A percentile compares a stretch with the other conserved stretches of the same genome.
Evolutionary conservation across 2,113 vertebrate genomes (phyloP).

Genomic region (Pseudolaguvia tuberculata): DNA sequence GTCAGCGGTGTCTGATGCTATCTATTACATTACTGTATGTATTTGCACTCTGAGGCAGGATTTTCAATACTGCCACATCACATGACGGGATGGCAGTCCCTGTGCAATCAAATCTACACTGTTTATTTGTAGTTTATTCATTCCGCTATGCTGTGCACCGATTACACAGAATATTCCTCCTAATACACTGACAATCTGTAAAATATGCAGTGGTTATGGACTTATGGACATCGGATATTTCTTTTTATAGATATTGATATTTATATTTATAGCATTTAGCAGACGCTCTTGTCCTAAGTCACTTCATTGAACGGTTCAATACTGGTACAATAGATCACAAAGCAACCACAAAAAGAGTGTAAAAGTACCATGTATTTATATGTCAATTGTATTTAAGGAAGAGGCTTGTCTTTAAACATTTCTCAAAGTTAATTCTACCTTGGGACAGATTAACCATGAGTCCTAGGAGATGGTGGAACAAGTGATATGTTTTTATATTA

Average conservation of each 20-base stretch:
- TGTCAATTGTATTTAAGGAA: no score
- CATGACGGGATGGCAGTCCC: constrained; percentile 45
- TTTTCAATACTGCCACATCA: constrained; percentile 62
- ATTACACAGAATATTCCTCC: background rate
- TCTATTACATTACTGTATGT: constrained; percentile 61
- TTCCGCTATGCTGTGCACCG: background rate
- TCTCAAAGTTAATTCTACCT: no score
- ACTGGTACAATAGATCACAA: no score
- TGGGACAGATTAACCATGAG: no score
- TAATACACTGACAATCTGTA: background rate
- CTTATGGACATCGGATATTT: background rate
- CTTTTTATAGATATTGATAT: background rate
- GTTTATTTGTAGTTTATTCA: constrained; percentile 19
- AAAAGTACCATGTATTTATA: no score
- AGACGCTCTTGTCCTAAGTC: no score
- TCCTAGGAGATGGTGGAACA: no score
- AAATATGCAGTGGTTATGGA: background rate
- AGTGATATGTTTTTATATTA: constrained; percentile 10
- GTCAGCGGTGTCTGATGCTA: constrained; percentile 57
- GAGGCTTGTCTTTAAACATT: no score
- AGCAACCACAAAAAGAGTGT: no score
- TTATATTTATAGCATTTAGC: no score
- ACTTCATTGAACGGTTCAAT: no score
- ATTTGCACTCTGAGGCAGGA: constrained; percentile 57
- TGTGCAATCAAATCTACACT: constrained; percentile 46